These are phyloP conservation scores for Horisme vitalbata DNA, from an alignment of 2,888 invertebrate species.

Conservation along the genomic window DNA sequence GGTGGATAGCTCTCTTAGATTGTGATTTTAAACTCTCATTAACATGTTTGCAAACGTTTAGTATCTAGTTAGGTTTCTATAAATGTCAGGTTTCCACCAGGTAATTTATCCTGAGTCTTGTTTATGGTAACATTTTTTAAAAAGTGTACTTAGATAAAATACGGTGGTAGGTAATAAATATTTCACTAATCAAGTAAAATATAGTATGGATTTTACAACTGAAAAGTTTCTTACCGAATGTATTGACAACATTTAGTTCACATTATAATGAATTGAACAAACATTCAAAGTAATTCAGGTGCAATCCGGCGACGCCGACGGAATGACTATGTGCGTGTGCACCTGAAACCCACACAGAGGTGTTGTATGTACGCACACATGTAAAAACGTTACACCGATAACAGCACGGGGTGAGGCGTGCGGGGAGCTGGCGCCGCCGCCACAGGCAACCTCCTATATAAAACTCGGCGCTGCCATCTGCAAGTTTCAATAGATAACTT, in stretches of 20 bases:
- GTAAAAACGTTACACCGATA: slow-evolving; percentile 31
- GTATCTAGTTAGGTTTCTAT: too few relatives aligned
- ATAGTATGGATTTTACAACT: too few relatives aligned
- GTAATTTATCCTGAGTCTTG: too few relatives aligned
- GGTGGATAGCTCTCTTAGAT: too few relatives aligned
- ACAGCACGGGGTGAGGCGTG: slow-evolving; percentile 33
- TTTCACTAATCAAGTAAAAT: too few relatives aligned
- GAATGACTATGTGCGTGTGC: slow-evolving; percentile 42
- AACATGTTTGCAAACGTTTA: too few relatives aligned
- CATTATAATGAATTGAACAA: slow-evolving; percentile 37
- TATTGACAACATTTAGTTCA: neutral
- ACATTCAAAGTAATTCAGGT: slow-evolving; percentile 53
- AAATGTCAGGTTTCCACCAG: too few relatives aligned
- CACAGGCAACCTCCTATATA: slow-evolving; percentile 69
- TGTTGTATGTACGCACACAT: slow-evolving; percentile 36
- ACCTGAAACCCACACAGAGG: slow-evolving; percentile 45
- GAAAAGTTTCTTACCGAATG: neutral
- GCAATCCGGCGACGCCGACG: slow-evolving; percentile 37
- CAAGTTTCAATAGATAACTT: slow-evolving; percentile 81
- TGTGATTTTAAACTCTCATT: too few relatives aligned
- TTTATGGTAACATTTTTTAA: too few relatives aligned
- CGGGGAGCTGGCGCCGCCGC: slow-evolving; percentile 44
- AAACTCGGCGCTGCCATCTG: slow-evolving; percentile 80
- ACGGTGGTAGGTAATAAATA: too few relatives aligned
- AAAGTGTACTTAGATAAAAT: too few relatives aligned